Percentiles rank a stretch among this genome's conserved stretches.
Evolutionary conservation across 2,113 vertebrate genomes (phyloP).

Genomic region (Proterorhinus semilunaris): DNA sequence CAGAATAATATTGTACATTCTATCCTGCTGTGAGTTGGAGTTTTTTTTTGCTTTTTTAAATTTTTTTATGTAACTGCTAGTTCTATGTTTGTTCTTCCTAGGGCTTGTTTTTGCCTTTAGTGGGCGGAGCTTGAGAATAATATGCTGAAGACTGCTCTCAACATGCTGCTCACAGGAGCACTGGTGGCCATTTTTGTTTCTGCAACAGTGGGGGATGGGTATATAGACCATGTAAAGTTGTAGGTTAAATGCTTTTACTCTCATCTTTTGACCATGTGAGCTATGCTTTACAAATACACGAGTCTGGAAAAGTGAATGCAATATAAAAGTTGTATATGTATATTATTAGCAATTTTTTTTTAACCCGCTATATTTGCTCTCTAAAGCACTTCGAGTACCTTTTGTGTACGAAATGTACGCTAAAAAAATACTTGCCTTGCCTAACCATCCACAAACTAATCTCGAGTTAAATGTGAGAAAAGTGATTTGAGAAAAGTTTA

Average conservation of each 20-base stretch:
- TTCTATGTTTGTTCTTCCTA: neutral
- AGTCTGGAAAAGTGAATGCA: neutral
- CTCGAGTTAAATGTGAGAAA: no score
- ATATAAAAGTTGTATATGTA: neutral
- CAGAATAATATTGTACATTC: neutral
- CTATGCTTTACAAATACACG: no score
- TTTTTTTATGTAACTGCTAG: neutral
- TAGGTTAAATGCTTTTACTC: neutral
- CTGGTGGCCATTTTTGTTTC: conserved; percentile 1
- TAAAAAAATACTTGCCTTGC: no score
- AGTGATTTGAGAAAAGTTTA: neutral
- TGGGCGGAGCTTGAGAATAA: conserved; percentile 60
- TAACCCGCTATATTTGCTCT: neutral
- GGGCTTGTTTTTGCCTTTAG: conserved; percentile 22
- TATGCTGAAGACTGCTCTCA: conserved; percentile 34
- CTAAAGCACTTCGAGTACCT: no score
- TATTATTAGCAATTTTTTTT: neutral
- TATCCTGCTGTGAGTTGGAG: no score
- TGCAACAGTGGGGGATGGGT: conserved; percentile 4
- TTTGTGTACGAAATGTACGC: no score
- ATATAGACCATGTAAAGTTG: neutral
- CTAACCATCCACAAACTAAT: no score
- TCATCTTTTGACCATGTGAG: no score
- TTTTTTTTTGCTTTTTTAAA: no score
- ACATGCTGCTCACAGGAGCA: conserved; percentile 1